Evolutionary conservation across 2,797 vertebrate genomes (phyloP).

Genomic region (Leptodactylus fallax): DNA sequence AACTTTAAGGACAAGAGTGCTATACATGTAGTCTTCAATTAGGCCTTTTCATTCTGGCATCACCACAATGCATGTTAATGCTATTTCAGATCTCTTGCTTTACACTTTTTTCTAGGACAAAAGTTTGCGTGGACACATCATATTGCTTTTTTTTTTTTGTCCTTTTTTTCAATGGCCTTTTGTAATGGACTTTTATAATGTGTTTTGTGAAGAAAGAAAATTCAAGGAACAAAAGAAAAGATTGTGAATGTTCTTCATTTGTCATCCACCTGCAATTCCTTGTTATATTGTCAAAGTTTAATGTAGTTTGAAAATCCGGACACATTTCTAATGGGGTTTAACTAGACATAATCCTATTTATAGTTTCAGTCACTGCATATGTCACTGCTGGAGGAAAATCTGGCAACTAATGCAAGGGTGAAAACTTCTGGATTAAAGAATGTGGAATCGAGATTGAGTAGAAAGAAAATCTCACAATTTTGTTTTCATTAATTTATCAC

Average conservation of each 20-base stretch:
- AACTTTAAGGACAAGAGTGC: not conserved
- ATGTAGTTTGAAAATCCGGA: slow-evolving; percentile 39
- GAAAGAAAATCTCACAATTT: not conserved
- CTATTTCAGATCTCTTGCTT: not conserved
- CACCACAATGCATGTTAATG: not conserved
- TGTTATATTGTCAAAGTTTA: slow-evolving; percentile 42
- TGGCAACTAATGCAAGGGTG: slow-evolving; percentile 13
- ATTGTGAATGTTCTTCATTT: slow-evolving; percentile 35
- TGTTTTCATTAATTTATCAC: slow-evolving; percentile 18
- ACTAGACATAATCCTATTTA: slow-evolving; percentile 50
- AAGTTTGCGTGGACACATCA: not conserved
- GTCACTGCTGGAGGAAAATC: slow-evolving; percentile 36
- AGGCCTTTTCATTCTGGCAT: not conserved
- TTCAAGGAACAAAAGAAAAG: not conserved
- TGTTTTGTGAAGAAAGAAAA: slow-evolving; percentile 7
- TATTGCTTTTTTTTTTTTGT: slow-evolving; percentile 17
- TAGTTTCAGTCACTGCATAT: slow-evolving; percentile 44
- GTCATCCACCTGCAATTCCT: slow-evolving; percentile 27
- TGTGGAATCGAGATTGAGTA: slow-evolving; percentile 20
- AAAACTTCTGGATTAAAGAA: slow-evolving; percentile 44
- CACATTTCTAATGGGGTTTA: slow-evolving; percentile 50
- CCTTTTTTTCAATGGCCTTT: not conserved
- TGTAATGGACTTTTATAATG: not conserved
- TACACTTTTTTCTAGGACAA: not conserved
- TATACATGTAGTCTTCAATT: not conserved